phyloP scores from a whole-genome alignment of 1,140 invertebrate species.

The Drusus annulatus region DNA sequence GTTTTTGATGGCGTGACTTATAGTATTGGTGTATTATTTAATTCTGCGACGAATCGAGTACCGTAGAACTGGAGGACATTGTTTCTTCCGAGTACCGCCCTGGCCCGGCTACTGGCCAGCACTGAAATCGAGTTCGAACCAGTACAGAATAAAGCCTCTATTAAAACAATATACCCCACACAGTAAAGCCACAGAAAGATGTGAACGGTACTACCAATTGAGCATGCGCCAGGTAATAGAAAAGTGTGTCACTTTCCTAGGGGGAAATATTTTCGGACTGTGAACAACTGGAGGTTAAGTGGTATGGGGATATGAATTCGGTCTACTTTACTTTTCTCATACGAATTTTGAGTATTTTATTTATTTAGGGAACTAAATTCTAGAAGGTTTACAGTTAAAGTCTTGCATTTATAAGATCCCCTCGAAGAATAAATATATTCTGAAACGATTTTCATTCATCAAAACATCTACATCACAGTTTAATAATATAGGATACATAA shows the following conservation, averaged over 20 bases:
- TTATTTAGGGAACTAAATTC: too few relatives aligned
- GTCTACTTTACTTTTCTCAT: too few relatives aligned
- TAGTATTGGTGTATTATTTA: background rate
- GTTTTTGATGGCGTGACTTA: too few relatives aligned
- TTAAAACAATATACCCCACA: conserved; percentile 17
- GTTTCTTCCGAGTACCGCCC: background rate
- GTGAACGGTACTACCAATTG: background rate
- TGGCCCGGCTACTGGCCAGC: background rate
- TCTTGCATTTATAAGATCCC: too few relatives aligned
- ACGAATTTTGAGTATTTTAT: too few relatives aligned
- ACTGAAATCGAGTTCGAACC: conserved; percentile 4
- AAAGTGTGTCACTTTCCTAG: conserved; percentile 13
- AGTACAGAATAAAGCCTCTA: background rate
- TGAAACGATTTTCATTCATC: too few relatives aligned
- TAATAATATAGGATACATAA: too few relatives aligned
- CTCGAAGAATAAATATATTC: too few relatives aligned
- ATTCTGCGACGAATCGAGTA: background rate
- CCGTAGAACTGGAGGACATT: background rate
- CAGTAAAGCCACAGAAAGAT: background rate
- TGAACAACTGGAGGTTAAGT: too few relatives aligned
- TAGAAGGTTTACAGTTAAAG: too few relatives aligned
- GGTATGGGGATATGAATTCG: too few relatives aligned
- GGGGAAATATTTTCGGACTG: background rate
- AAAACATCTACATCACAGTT: too few relatives aligned
- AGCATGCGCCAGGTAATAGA: conserved; percentile 2